Evolutionary conservation across 2,888 invertebrate species (phyloP).

Genomic region (Embidobia sp.): DNA sequence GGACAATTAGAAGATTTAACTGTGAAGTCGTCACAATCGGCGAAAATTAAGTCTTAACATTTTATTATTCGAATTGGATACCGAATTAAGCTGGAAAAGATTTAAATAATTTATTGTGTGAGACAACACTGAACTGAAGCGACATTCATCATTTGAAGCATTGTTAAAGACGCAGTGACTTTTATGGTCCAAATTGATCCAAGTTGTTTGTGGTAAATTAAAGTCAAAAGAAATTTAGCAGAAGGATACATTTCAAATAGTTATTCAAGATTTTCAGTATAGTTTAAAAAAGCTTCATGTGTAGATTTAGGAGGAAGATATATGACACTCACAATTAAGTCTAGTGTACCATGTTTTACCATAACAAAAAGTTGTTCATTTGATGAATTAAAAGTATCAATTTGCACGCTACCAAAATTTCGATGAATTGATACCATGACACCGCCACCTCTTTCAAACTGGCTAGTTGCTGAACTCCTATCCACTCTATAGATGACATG

Average conservation of each 20-base stretch:
- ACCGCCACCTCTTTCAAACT: not conserved
- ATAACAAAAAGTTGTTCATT: not conserved
- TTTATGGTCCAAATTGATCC: no score
- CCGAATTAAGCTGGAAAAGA: not conserved
- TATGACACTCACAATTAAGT: not conserved
- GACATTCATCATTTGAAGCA: not conserved
- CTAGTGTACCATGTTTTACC: no score
- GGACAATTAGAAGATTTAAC: not conserved
- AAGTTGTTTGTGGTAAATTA: no score
- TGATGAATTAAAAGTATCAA: not conserved
- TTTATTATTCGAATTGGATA: not conserved
- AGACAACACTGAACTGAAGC: not conserved
- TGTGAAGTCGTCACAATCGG: not conserved
- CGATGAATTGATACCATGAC: not conserved
- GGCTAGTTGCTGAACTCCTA: not conserved
- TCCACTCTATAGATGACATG: no score
- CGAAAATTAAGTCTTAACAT: not conserved
- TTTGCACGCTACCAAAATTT: not conserved
- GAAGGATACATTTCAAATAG: not conserved
- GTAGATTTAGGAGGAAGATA: constrained; percentile 4
- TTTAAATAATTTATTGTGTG: not conserved
- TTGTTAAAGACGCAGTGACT: not conserved
- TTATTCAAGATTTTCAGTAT: not conserved
- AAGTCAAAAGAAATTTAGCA: not conserved
- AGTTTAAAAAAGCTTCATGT: not conserved